phyloP scores from a whole-genome alignment of 2,113 vertebrate species.

The Hypocryptadius cinnamomeus region DNA sequence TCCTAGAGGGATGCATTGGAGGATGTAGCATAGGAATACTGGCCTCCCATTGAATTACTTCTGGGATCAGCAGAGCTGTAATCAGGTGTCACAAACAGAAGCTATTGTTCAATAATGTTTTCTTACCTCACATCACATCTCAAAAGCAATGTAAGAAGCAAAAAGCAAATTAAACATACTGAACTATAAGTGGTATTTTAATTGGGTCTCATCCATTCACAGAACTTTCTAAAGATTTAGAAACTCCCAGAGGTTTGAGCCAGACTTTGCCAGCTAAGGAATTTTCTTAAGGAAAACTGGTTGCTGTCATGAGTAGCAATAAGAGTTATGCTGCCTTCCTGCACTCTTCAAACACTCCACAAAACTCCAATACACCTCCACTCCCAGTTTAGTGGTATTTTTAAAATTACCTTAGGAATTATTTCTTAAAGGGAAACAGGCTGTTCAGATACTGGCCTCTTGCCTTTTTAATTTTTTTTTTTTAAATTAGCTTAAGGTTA shows the following conservation, averaged over 20 bases:
- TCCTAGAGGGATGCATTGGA: neutral
- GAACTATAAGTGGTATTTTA: neutral
- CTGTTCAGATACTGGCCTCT: neutral
- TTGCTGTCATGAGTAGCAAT: neutral
- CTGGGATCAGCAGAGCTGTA: neutral
- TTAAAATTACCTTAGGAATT: neutral
- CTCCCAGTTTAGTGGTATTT: neutral
- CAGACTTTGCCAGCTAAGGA: neutral
- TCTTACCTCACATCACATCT: neutral
- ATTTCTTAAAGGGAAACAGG: neutral
- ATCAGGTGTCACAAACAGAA: neutral
- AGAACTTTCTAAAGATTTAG: neutral
- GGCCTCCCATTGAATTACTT: neutral
- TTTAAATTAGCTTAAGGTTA: neutral
- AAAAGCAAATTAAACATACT: neutral
- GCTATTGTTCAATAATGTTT: neutral
- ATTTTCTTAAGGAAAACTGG: neutral
- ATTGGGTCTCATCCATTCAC: neutral
- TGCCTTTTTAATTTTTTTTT: neutral
- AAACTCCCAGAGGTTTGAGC: neutral
- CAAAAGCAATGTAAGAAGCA: neutral
- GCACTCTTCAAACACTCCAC: neutral
- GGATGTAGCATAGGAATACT: neutral
- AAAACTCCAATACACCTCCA: neutral
- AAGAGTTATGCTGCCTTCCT: neutral